Percentiles rank a stretch among this genome's conserved stretches.
Conservation (phyloP, 2,888 invertebrate genomes). For the Arenicola marina region DNA sequence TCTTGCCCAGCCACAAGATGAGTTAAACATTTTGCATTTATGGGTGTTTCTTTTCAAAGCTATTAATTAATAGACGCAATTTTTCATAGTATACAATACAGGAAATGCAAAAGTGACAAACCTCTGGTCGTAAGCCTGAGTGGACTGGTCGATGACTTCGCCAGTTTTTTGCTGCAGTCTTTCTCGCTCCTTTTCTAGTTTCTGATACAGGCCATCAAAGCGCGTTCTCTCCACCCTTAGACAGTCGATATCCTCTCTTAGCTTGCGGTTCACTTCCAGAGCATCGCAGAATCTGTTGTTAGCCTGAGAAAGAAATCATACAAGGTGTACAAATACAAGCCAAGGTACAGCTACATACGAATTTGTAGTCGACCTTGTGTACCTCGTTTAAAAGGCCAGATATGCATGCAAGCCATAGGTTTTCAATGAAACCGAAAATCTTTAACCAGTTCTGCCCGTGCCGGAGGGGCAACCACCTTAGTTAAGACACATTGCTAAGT, state of each 20-base stretch:
- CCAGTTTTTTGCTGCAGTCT: constrained; percentile 81
- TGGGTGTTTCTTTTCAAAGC: too few relatives aligned
- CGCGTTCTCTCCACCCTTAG: constrained; percentile 79
- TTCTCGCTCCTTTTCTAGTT: constrained; percentile 75
- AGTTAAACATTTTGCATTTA: too few relatives aligned
- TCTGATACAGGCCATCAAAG: constrained; percentile 82
- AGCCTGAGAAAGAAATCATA: constrained; percentile 27
- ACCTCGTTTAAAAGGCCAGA: too few relatives aligned
- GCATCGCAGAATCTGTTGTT: constrained; percentile 55
- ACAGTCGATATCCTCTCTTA: constrained; percentile 80
- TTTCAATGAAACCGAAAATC: neutral
- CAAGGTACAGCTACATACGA: neutral
- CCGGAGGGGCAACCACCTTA: too few relatives aligned
- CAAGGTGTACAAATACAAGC: neutral
- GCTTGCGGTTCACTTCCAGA: constrained; percentile 53
- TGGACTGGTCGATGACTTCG: constrained; percentile 85
- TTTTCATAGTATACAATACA: too few relatives aligned
- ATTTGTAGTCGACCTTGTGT: neutral
- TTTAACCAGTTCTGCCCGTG: neutral
- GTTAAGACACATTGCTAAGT: too few relatives aligned
- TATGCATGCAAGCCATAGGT: too few relatives aligned
- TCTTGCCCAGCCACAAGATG: too few relatives aligned
- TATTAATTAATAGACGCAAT: too few relatives aligned
- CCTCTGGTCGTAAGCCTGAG: constrained; percentile 72
- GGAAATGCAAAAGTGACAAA: too few relatives aligned